Percentiles rank a stretch among this genome's conserved stretches.
phyloP scores from a whole-genome alignment of 2,888 invertebrate species.

The Sussaba pulchella region DNA sequence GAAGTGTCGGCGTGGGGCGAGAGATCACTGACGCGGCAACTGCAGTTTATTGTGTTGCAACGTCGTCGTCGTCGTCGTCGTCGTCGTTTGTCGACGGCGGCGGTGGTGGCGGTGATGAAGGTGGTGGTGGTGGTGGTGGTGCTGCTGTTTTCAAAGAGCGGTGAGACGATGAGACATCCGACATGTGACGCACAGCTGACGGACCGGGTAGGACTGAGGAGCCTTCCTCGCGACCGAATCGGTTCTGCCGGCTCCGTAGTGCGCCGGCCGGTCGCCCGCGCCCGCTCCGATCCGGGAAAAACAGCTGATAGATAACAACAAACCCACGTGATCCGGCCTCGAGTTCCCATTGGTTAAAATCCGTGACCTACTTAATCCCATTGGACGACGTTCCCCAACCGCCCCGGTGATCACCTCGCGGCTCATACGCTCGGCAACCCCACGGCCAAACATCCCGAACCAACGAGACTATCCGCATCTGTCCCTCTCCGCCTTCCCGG shows the following conservation, averaged over 20 bases:
- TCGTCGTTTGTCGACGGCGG: no score
- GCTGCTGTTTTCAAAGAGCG: constrained; percentile 83
- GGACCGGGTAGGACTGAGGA: constrained; percentile 80
- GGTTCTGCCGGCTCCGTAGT: constrained; percentile 78
- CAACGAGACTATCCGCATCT: constrained; percentile 70
- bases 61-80: no score
- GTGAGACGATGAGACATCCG: constrained; percentile 69
- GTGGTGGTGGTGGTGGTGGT: constrained; percentile 31
- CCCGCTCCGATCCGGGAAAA: constrained; percentile 81
- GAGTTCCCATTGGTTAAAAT: constrained; percentile 84
- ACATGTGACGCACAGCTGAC: constrained; percentile 83
- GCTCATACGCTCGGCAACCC: constrained; percentile 60
- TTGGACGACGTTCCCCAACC: constrained; percentile 78
- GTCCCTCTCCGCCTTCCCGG: neutral
- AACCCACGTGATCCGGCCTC: constrained; percentile 87
- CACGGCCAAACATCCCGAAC: constrained; percentile 69
- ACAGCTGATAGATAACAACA: constrained; percentile 90
- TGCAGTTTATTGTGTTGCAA: constrained; percentile 40
- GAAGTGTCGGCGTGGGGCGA: constrained; percentile 82
- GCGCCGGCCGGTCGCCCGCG: constrained; percentile 79
- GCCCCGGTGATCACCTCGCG: constrained; percentile 71
- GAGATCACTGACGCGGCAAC: constrained; percentile 17
- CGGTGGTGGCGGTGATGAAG: no score
- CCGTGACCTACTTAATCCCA: constrained; percentile 87
- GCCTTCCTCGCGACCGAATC: constrained; percentile 73